A percentile compares a stretch with the other conserved stretches of the same genome.
Conservation (phyloP, 1,140 invertebrate genomes). For the Euglossa dilemma region DNA sequence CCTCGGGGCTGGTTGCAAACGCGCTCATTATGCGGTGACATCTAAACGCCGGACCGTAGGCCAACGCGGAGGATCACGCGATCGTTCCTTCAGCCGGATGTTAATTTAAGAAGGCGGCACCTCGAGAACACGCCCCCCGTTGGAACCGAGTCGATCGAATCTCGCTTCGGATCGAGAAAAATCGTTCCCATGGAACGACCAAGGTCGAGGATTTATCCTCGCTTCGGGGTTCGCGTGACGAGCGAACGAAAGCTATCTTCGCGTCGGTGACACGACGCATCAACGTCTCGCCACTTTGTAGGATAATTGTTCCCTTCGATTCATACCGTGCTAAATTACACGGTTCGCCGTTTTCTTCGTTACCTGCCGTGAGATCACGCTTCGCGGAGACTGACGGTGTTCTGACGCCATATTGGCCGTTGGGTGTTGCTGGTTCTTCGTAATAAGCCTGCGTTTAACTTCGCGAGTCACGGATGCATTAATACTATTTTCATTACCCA, state of each 20-base stretch:
- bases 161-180: not conserved
- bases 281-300: slow-evolving; percentile 11
- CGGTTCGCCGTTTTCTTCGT: not conserved
- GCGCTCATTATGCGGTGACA: slow-evolving; percentile 45
- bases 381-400: not conserved
- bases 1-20: slow-evolving; percentile 12
- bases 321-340: slow-evolving; percentile 1
- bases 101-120: slow-evolving; percentile 36
- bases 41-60: slow-evolving; percentile 26
- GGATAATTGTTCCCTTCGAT: slow-evolving; percentile 12
- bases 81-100: slow-evolving; percentile 38
- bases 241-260: not conserved
- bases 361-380: not conserved
- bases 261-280: slow-evolving; percentile 3
- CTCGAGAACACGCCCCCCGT: slow-evolving; percentile 8
- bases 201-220: slow-evolving; percentile 17
- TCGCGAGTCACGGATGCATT: no score
- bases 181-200: not conserved
- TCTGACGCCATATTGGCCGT: not conserved
- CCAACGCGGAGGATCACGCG: slow-evolving; percentile 29
- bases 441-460: not conserved
- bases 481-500: no score
- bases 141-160: not conserved
- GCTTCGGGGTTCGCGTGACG: slow-evolving; percentile 5
- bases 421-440: not conserved